Conservation (phyloP, 2,797 vertebrate genomes). For the Emys orbicularis region DNA sequence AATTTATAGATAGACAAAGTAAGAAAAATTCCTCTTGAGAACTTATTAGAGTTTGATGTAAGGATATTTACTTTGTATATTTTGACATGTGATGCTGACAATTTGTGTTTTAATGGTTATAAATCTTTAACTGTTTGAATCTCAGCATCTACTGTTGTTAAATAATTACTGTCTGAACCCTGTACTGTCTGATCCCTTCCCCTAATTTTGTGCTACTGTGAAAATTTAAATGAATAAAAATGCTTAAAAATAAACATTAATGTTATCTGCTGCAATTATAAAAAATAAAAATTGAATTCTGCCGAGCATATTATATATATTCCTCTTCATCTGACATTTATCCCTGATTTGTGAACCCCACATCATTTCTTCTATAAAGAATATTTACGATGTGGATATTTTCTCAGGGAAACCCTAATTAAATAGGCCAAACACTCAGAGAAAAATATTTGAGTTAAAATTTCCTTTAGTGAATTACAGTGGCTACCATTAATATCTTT, state of each 20-base stretch:
- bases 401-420: neutral
- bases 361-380: neutral
- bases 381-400: neutral
- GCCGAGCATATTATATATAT: no score
- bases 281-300: neutral
- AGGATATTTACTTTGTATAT: neutral
- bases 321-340: neutral
- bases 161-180: neutral
- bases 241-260: neutral
- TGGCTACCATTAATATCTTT: neutral
- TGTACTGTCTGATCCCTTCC: neutral
- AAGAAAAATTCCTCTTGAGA: neutral
- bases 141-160: neutral
- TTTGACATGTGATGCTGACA: neutral
- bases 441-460: neutral
- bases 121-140: neutral
- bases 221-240: neutral
- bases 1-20: neutral
- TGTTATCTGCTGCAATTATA: neutral
- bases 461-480: neutral
- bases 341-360: neutral
- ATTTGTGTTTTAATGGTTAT: neutral
- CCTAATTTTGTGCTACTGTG: neutral
- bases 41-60: neutral
- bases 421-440: neutral